Percentiles rank a stretch among this genome's conserved stretches.
Conservation (phyloP, 2,888 invertebrate species). For the Kuschelorhynchus macadamiae region DNA sequence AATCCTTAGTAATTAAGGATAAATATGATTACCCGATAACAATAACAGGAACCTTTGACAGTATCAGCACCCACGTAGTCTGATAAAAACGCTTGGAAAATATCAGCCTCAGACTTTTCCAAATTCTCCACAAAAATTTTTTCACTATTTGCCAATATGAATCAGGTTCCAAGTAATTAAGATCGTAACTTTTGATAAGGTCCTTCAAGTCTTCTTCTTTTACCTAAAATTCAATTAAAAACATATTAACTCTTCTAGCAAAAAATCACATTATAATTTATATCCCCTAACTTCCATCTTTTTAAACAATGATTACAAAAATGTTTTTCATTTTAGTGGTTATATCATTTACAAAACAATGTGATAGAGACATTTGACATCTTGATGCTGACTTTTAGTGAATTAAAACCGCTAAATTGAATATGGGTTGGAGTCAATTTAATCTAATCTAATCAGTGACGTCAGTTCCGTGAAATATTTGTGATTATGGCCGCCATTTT, state of each 20-base stretch:
- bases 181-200: conserved; percentile 55
- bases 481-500: too few relatives aligned
- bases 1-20: too few relatives aligned
- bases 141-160: conserved; percentile 19
- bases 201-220: conserved; percentile 54
- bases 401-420: too few relatives aligned
- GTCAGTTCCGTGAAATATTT: too few relatives aligned
- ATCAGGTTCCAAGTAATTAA: conserved; percentile 50
- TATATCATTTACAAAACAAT: too few relatives aligned
- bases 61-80: conserved; percentile 50
- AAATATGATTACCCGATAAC: conserved; percentile 59
- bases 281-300: too few relatives aligned
- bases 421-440: too few relatives aligned
- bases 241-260: conserved; percentile 10
- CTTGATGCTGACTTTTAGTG: too few relatives aligned
- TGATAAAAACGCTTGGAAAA: conserved; percentile 54
- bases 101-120: conserved; percentile 48
- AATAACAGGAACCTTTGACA: conserved; percentile 53
- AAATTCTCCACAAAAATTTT: conserved; percentile 40
- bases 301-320: too few relatives aligned
- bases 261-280: background rate
- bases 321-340: too few relatives aligned
- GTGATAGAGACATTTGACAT: too few relatives aligned
- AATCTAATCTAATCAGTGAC: too few relatives aligned
- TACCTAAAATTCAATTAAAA: conserved; percentile 38